Evolutionary conservation across 2,888 invertebrate genomes (phyloP), one percentile per base, ranked within the genome.

Genomic region (Erynnis tages): DNA sequence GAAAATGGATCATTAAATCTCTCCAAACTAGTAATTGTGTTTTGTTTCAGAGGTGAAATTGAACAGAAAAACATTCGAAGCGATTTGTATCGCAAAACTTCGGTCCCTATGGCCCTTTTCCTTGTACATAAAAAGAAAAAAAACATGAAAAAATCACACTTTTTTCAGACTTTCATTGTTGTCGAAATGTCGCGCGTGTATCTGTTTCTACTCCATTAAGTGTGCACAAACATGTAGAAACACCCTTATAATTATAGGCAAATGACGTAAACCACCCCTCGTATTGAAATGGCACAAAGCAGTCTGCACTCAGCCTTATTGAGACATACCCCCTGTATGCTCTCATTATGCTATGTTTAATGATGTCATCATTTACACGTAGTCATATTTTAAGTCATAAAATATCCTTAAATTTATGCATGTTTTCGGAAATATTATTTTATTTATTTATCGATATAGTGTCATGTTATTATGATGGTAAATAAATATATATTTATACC

Each of bases 281-380:
- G 67, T 73, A 78, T 81, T 76, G 76, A 66, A 72, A 79, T 76
- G 69, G 72, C 68, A 82, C 80, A 84, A 83, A 79, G 79, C 76
- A 54, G 77, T 78, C 79, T 79, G 85, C 86, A 87, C 86, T 87
- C 76, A 73, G 76, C 83, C 80, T 80, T 86, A 86, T 87, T 86
- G 83, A 74, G 62, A 53, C 62, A 45, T 71, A 84, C 76, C 76
- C 75, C 65, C 27, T 68, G 65, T 23, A n/a, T 54, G 14, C 46
- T 27, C n/a, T 49, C 49, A 25, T 43, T 50, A 43, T 50, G 25
- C 17, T 34, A 41, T 23, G 6, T 43, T 49, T 49, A 49, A 49
- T 49, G 49, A 50, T 8, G 41, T 43, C 35, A 27, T 34, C 14
- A 38, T 29, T 40, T 40, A 16, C 11, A 16, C 5, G 32, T 29